Conservation (phyloP, 2,113 vertebrate genomes). For the Willisornis vidua region DNA sequence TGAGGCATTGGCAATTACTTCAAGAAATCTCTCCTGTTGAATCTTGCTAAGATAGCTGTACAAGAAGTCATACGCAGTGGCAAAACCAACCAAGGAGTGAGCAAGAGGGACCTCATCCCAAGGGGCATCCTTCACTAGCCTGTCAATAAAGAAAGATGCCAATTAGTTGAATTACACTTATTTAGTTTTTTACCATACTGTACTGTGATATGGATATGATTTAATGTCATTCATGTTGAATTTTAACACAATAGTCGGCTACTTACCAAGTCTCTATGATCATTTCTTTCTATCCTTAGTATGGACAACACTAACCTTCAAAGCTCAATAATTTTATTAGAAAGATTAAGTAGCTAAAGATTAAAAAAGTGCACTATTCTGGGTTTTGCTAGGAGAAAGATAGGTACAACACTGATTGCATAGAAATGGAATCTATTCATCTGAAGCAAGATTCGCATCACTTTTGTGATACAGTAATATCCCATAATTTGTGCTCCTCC, state of each 20-base stretch:
- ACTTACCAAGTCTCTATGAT: not conserved
- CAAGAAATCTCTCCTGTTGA: constrained; percentile 92
- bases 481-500: not conserved
- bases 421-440: not conserved
- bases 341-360: not conserved
- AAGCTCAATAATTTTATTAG: not conserved
- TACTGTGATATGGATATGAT: not conserved
- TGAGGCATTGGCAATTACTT: constrained; percentile 93
- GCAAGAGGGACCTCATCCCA: constrained; percentile 97
- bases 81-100: constrained; percentile 95
- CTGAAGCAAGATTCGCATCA: not conserved
- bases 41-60: constrained; percentile 89
- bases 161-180: not conserved
- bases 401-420: not conserved
- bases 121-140: constrained; percentile 97
- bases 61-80: constrained; percentile 96
- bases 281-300: not conserved
- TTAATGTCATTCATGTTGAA: not conserved
- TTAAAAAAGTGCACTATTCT: not conserved
- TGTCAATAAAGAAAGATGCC: constrained; percentile 62
- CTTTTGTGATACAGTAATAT: not conserved
- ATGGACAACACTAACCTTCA: not conserved
- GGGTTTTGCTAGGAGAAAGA: not conserved
- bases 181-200: not conserved
- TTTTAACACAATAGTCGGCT: not conserved